phyloP scores from a whole-genome alignment of 2,113 vertebrate genomes.

The Petaurus breviceps region DNA sequence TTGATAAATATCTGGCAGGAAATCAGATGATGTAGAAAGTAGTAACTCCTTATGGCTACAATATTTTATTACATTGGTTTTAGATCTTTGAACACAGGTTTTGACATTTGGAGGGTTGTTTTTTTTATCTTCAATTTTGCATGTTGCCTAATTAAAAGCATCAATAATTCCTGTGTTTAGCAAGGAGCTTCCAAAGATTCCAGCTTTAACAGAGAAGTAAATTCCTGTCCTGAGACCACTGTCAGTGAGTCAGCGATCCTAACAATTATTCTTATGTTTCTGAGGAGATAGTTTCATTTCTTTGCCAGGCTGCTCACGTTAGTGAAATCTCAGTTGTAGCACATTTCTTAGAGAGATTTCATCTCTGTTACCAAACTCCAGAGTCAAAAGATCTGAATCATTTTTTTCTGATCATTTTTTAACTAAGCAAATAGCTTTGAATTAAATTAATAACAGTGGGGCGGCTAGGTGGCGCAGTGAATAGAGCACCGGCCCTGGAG shows the following conservation, averaged over 20 bases:
- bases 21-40: constrained; percentile 8
- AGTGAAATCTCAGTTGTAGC: background rate
- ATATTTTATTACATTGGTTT: constrained; percentile 41
- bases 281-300: constrained; percentile 15
- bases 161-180: constrained; percentile 20
- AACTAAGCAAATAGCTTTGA: background rate
- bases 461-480: too few species aligned
- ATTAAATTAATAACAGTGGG: background rate
- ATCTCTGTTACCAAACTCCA: background rate
- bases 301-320: background rate
- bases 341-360: background rate
- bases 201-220: background rate
- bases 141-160: constrained; percentile 1
- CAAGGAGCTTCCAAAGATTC: constrained; percentile 8
- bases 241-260: background rate
- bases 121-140: constrained; percentile 3
- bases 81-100: background rate
- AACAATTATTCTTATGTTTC: background rate
- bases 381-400: background rate
- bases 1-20: constrained; percentile 13
- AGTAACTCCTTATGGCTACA: background rate
- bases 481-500: too few species aligned
- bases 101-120: background rate
- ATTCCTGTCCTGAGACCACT: background rate
- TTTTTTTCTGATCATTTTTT: constrained; percentile 20